These are phyloP conservation scores for Puffinus mauretanicus DNA, from an alignment of 2,113 vertebrate species.

Conservation along the genomic window DNA sequence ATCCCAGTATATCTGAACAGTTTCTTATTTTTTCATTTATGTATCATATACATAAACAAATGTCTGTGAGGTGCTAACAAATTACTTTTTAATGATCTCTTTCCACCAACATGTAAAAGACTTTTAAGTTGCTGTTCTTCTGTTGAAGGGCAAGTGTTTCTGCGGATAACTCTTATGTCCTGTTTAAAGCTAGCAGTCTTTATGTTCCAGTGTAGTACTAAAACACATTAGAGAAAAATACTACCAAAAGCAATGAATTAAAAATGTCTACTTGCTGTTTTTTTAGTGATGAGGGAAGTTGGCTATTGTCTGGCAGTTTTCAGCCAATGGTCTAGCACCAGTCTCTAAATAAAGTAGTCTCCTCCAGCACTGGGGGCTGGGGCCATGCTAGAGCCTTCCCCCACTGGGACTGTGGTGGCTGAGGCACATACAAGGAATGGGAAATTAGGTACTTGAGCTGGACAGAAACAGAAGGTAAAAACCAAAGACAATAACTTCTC, in stretches of 20 bases:
- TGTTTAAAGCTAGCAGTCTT: background rate
- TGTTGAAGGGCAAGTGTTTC: background rate
- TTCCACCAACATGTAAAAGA: background rate
- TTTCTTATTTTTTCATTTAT: background rate
- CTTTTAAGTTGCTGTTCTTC: background rate
- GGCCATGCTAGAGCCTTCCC: background rate
- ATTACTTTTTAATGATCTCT: background rate
- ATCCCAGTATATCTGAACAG: background rate
- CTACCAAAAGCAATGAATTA: background rate
- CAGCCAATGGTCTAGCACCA: background rate
- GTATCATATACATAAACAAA: background rate
- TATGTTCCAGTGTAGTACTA: background rate
- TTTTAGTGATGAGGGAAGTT: background rate
- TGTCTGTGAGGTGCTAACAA: background rate
- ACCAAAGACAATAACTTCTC: background rate
- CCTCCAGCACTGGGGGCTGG: background rate
- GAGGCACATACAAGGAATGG: background rate
- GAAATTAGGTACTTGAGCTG: background rate
- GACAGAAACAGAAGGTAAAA: background rate
- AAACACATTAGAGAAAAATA: background rate
- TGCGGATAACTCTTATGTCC: background rate
- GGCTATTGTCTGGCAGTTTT: background rate
- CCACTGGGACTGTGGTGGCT: background rate
- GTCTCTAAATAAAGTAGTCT: background rate
- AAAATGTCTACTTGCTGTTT: background rate